A percentile compares a stretch with the other conserved stretches of the same genome.
Conservation (phyloP, 2,888 invertebrate species). For the Heliconius sara region DNA sequence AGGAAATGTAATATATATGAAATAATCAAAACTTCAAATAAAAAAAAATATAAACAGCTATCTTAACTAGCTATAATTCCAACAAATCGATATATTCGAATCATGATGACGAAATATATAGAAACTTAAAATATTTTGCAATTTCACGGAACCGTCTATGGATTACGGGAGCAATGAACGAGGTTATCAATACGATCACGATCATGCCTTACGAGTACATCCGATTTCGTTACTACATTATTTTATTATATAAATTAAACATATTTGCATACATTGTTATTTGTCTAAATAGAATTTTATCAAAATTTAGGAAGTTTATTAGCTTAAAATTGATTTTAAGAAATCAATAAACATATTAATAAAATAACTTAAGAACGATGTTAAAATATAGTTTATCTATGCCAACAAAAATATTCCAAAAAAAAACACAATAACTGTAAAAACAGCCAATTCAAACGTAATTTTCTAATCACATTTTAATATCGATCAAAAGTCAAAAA, state of each 20-base stretch:
- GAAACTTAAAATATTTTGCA: conserved; percentile 38
- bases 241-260: conserved; percentile 2
- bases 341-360: background rate
- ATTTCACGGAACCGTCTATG: conserved; percentile 43
- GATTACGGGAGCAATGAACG: conserved; percentile 42
- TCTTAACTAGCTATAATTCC: conserved; percentile 38
- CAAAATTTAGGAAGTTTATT: background rate
- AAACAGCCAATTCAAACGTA: background rate
- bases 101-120: conserved; percentile 28
- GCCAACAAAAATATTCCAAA: background rate
- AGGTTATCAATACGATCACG: conserved; percentile 37
- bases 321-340: background rate
- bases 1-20: background rate
- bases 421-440: background rate
- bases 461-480: background rate
- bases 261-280: background rate
- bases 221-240: conserved; percentile 24
- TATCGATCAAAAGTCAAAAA: background rate
- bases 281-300: background rate
- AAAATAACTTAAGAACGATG: background rate
- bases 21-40: background rate
- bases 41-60: conserved; percentile 18
- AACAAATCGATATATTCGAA: conserved; percentile 20
- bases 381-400: background rate
- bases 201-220: conserved; percentile 28